Percentiles rank a stretch among this genome's conserved stretches.
phyloP scores from a whole-genome alignment of 1,140 invertebrate genomes.

The Heliconius nattereri region DNA sequence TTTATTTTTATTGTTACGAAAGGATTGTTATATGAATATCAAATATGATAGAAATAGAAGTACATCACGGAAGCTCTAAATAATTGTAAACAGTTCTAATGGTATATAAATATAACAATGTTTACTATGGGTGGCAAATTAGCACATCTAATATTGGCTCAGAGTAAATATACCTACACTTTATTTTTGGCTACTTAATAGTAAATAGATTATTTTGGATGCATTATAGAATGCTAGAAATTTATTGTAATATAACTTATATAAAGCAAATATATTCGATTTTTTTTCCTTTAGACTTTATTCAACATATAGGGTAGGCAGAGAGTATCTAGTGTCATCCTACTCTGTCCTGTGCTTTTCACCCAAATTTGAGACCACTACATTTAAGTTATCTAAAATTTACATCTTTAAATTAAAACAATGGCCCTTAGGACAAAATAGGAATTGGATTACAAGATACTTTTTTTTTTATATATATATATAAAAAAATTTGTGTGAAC shows the following conservation, averaged over 20 bases:
- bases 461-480: too few relatives aligned
- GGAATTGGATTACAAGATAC: too few relatives aligned
- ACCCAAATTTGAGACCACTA: too few relatives aligned
- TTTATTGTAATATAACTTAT: background rate
- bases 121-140: background rate
- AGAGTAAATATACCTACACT: background rate
- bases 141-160: slow-evolving; percentile 8
- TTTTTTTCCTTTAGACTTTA: background rate
- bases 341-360: background rate
- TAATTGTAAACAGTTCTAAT: background rate
- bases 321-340: too few relatives aligned
- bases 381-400: too few relatives aligned
- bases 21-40: too few relatives aligned
- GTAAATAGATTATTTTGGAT: background rate
- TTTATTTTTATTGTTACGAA: too few relatives aligned
- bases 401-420: too few relatives aligned
- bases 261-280: background rate
- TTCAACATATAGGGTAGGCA: too few relatives aligned
- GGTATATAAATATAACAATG: slow-evolving; percentile 1
- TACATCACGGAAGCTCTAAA: background rate
- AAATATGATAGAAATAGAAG: too few relatives aligned
- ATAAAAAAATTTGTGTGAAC: too few relatives aligned
- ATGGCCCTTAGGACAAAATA: too few relatives aligned
- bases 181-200: background rate
- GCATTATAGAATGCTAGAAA: background rate